Conservation (phyloP, 2,888 invertebrate genomes). For the Ellobium chinense region DNA sequence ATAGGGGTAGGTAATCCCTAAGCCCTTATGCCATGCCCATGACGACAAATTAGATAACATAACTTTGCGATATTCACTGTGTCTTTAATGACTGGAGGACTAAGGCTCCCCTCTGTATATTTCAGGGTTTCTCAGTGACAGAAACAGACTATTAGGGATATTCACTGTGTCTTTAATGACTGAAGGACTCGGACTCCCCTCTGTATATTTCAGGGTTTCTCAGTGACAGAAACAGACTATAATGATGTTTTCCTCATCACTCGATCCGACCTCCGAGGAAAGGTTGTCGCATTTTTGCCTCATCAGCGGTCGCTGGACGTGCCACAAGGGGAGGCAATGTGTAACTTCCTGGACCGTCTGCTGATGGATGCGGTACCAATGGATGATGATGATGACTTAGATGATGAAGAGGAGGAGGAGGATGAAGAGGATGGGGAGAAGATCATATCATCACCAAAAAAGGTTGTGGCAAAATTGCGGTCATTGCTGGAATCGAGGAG, state of each 20-base stretch:
- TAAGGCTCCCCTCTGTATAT: no score
- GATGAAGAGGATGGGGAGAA: slow-evolving; percentile 48
- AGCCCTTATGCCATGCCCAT: no score
- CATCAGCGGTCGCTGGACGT: slow-evolving; percentile 67
- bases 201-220: slow-evolving; percentile 57
- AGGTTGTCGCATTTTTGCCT: slow-evolving; percentile 65
- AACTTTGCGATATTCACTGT: no score
- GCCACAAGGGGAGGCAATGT: slow-evolving; percentile 68
- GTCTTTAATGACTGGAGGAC: no score
- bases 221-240: slow-evolving; percentile 67
- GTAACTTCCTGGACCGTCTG: slow-evolving; percentile 64
- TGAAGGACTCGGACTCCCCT: no score
- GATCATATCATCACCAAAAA: slow-evolving; percentile 27
- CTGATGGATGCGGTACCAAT: slow-evolving; percentile 59
- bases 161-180: no score
- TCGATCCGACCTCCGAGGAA: slow-evolving; percentile 60
- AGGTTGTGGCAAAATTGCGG: slow-evolving; percentile 50
- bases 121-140: no score
- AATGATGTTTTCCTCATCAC: slow-evolving; percentile 67
- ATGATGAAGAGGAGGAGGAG: slow-evolving; percentile 49
- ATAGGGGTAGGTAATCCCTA: no score
- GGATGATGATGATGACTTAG: slow-evolving; percentile 52
- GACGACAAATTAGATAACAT: no score
- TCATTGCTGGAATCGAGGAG: slow-evolving; percentile 61
- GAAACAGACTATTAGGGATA: no score